A percentile compares a stretch with the other conserved stretches of the same genome.
Conservation (phyloP, 2,797 vertebrate genomes). For the Spheniscus humboldti region DNA sequence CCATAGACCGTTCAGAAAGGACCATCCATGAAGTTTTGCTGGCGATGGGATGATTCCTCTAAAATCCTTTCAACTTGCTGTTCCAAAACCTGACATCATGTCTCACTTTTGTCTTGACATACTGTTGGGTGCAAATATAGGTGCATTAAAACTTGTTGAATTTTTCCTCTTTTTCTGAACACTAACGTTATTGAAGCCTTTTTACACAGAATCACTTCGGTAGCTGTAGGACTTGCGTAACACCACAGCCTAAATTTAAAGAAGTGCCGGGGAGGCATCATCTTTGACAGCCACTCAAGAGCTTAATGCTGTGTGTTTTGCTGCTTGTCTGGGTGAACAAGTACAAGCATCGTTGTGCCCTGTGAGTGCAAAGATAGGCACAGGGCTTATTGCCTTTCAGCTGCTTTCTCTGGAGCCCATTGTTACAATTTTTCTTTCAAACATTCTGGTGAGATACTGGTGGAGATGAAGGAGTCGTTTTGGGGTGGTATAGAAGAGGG, state of each 20-base stretch:
- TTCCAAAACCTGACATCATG: not conserved
- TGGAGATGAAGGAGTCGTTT: not conserved
- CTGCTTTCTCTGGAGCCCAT: not conserved
- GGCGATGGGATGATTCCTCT: not conserved
- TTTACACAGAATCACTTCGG: not conserved
- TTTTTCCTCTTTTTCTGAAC: not conserved
- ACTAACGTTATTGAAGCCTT: not conserved
- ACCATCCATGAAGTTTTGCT: not conserved
- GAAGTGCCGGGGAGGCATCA: not conserved
- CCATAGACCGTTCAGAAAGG: fast-evolving
- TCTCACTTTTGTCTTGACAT: not conserved
- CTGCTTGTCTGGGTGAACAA: not conserved
- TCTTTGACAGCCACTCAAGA: not conserved
- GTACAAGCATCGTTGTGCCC: fast-evolving
- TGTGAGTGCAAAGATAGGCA: fast-evolving
- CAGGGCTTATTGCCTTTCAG: not conserved
- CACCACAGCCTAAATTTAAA: not conserved
- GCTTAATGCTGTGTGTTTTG: not conserved
- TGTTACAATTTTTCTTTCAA: not conserved
- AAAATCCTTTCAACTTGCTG: not conserved
- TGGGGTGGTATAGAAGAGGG: not conserved
- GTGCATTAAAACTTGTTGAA: not conserved
- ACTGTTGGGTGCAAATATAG: not conserved
- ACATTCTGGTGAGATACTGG: not conserved
- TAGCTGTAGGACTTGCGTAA: not conserved